phyloP scores from a whole-genome alignment of 53 echinoderm and acorn worm genomes.

The Paracentrotus lividus region DNA sequence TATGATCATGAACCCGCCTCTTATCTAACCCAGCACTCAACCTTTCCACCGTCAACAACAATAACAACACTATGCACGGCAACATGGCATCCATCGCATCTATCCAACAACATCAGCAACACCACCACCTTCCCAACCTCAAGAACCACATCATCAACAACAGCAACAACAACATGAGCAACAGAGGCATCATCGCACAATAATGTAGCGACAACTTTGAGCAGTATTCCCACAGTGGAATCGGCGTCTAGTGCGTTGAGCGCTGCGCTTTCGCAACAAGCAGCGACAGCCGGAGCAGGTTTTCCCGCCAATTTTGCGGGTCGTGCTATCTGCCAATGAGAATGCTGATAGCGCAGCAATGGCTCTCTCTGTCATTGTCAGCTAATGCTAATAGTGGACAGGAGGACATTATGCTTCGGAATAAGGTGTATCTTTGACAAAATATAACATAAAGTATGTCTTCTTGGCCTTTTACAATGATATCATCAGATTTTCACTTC shows the following conservation, averaged over 20 bases:
- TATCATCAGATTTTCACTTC: too few species aligned
- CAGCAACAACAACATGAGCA: slow-evolving; percentile 51
- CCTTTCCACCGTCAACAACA: slow-evolving; percentile 47
- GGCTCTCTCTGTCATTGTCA: slow-evolving; percentile 59
- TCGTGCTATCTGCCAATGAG: slow-evolving; percentile 64
- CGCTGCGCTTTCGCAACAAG: slow-evolving; percentile 58
- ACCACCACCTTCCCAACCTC: slow-evolving; percentile 56
- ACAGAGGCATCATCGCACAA: slow-evolving; percentile 38
- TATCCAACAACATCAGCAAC: slow-evolving; percentile 64
- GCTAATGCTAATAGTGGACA: slow-evolving; percentile 44
- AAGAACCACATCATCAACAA: slow-evolving; percentile 33
- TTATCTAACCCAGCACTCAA: neutral
- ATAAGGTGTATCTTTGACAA: slow-evolving; percentile 31
- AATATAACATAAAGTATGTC: too few species aligned
- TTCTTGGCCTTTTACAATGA: too few species aligned
- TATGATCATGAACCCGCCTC: slow-evolving; percentile 64
- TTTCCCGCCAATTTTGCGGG: slow-evolving; percentile 63
- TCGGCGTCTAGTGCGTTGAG: slow-evolving; percentile 56
- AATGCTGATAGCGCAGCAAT: slow-evolving; percentile 61
- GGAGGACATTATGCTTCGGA: slow-evolving; percentile 48
- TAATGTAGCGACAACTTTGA: slow-evolving; percentile 42
- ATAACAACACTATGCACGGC: slow-evolving; percentile 38
- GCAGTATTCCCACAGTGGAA: slow-evolving; percentile 12
- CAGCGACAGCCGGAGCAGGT: slow-evolving; percentile 49
- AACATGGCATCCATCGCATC: slow-evolving; percentile 10